These are phyloP conservation scores for Magallana gigas DNA, from an alignment of 1,140 invertebrate species.

Conservation along the genomic window DNA sequence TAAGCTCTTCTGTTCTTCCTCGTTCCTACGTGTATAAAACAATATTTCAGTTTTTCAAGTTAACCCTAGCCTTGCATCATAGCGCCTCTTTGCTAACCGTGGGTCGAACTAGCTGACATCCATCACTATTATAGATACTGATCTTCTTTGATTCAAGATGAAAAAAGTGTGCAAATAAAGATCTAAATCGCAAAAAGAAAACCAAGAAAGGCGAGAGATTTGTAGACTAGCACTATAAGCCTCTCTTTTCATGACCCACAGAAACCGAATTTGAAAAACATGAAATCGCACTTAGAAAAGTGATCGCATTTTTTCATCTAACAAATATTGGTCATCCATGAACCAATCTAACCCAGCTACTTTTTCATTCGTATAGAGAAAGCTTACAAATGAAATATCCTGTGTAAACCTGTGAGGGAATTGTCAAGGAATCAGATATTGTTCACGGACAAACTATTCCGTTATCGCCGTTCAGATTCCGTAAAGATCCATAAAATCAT, in stretches of 20 bases:
- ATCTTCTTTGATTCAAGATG: not conserved
- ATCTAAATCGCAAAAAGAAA: conserved; percentile 3
- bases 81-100: too few relatives aligned
- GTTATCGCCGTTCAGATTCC: not conserved
- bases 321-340: conserved; percentile 23
- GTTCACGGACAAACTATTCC: not conserved
- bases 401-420: not conserved
- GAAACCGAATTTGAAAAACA: not conserved
- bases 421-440: not conserved
- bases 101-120: too few relatives aligned
- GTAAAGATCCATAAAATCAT: not conserved
- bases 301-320: not conserved
- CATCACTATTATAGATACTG: not conserved
- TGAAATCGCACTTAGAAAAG: conserved; percentile 21
- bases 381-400: conserved; percentile 21
- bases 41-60: too few relatives aligned
- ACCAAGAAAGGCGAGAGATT: not conserved
- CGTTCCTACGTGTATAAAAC: too few relatives aligned
- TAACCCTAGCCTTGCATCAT: too few relatives aligned
- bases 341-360: not conserved
- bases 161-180: not conserved
- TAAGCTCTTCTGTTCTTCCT: too few relatives aligned
- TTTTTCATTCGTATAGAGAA: not conserved
- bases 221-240: not conserved
- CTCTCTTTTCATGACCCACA: not conserved